Conservation (phyloP, 2,113 vertebrate species). For the Ascaphus truei region DNA sequence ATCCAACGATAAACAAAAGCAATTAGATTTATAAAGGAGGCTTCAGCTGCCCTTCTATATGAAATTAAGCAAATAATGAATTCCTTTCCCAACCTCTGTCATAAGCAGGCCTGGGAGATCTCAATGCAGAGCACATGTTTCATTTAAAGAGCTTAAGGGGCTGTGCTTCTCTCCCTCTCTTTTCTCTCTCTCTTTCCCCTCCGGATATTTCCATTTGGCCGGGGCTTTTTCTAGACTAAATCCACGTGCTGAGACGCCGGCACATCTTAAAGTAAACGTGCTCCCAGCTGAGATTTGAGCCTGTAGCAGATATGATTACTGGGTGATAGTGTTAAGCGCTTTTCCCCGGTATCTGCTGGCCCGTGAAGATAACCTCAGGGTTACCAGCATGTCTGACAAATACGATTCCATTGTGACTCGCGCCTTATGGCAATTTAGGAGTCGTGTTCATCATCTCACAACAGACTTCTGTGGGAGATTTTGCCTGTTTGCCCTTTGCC, state of each 20-base stretch:
- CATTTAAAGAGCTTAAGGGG: constrained; percentile 14
- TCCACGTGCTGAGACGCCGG: constrained; percentile 37
- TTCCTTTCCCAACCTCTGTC: not conserved
- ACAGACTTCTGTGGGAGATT: constrained; percentile 62
- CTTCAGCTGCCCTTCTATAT: not conserved
- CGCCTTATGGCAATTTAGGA: constrained; percentile 63
- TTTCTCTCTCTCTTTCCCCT: not conserved
- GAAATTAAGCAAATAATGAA: constrained; percentile 10
- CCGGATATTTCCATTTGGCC: not conserved
- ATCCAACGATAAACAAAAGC: constrained; percentile 3
- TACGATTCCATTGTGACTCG: constrained; percentile 68
- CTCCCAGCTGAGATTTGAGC: constrained; percentile 62
- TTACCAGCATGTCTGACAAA: constrained; percentile 76
- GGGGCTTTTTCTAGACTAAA: not conserved
- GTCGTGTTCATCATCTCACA: constrained; percentile 78
- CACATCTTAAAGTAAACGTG: constrained; percentile 50
- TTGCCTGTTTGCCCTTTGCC: constrained; percentile 68
- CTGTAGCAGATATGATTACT: constrained; percentile 73
- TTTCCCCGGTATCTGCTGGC: constrained; percentile 70
- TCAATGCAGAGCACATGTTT: constrained; percentile 7
- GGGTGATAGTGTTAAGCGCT: constrained; percentile 74
- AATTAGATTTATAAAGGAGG: not conserved
- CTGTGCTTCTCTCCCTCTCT: not conserved
- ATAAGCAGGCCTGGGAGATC: not conserved
- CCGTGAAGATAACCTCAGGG: constrained; percentile 75